Evolutionary conservation across 23 tunicate species (phyloP), one percentile per base, ranked within the genome.

Genomic region (Ciona savignyi): DNA sequence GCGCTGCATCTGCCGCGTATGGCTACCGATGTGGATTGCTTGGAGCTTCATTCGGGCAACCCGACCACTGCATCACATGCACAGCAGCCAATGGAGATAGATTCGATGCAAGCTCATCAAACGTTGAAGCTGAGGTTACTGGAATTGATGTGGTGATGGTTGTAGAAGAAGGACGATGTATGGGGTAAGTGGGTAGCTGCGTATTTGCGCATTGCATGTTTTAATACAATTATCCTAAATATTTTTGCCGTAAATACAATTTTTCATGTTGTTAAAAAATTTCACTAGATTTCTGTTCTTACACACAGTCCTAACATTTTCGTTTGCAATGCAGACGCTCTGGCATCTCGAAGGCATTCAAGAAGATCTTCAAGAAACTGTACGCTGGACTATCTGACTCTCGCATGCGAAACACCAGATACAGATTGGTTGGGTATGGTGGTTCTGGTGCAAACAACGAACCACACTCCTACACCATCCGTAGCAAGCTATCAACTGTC

Each of bases 351-450:
- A 66, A 66, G 61, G 65, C 77, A 32, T 51, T 85, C 79, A 65
- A 48, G n/a, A 78, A 85, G 62, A 71, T 85, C 70, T 26, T 78
- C 51, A 85, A 78, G 66, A 34, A 73, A 66, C 49, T 78, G 31
- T 26, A 1, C 1, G 21, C 64, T 3, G 22, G 31, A 1, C 11
- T 85, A 3, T 29, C 33, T 60, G 35, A 49, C 29, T 60, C 29
- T 1, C 32, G 64, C 20, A 31, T 72, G 27, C 34, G 80, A 27
- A 35, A 77, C 33, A 62, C 65, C 62, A 62, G 63, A 35, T 91
- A 64, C 76, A 72, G 27, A 23, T 34, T 91, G 42, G 97, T 91
- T 51, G 97, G 91, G 27, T 91, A 86, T 65, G 97, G 97, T 28
- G 97, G 97, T 25, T 72, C 84, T 27, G 85, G 77, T 4, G 83